A percentile compares a stretch with the other conserved stretches of the same genome.
Evolutionary conservation across 2,888 invertebrate genomes (phyloP).

Genomic region (Hedychridium roseum): DNA sequence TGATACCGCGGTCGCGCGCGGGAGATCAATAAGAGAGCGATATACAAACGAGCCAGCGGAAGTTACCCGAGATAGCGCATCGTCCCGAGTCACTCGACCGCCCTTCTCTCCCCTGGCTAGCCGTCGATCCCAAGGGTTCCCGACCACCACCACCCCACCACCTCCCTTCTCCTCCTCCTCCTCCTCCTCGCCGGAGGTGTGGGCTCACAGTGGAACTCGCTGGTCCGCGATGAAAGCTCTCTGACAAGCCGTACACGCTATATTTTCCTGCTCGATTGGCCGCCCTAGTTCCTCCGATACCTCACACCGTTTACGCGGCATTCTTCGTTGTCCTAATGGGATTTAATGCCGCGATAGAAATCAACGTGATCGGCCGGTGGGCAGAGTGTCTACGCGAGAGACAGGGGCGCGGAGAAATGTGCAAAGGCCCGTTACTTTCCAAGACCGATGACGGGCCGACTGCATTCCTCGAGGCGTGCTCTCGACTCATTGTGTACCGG

Average conservation of each 20-base stretch:
- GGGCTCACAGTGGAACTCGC: constrained; percentile 49
- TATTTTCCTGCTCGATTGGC: constrained; percentile 35
- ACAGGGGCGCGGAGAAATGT: neutral
- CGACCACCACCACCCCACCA: constrained; percentile 1
- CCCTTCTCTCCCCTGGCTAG: constrained; percentile 7
- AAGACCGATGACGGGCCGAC: constrained; percentile 3
- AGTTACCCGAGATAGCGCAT: constrained; percentile 50
- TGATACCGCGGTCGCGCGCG: constrained; percentile 35
- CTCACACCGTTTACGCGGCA: too few relatives aligned
- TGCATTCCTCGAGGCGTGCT: constrained; percentile 4
- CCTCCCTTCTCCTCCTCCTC: constrained; percentile 17
- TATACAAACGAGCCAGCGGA: constrained; percentile 54
- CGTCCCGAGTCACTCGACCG: constrained; percentile 31
- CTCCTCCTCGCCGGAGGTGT: constrained; percentile 33
- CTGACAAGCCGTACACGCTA: constrained; percentile 29
- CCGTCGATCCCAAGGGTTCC: too few relatives aligned
- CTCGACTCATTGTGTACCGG: neutral
- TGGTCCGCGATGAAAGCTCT: constrained; percentile 35
- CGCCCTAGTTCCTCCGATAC: too few relatives aligned
- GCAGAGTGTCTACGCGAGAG: constrained; percentile 13
- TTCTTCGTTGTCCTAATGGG: too few relatives aligned
- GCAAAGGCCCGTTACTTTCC: constrained; percentile 12
- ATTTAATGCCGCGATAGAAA: constrained; percentile 11
- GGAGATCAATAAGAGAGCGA: constrained; percentile 56
- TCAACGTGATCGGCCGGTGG: constrained; percentile 2